Base-by-base conservation (phyloP, 2,797 vertebrate species). In the Denticeps clupeoides region DNA sequence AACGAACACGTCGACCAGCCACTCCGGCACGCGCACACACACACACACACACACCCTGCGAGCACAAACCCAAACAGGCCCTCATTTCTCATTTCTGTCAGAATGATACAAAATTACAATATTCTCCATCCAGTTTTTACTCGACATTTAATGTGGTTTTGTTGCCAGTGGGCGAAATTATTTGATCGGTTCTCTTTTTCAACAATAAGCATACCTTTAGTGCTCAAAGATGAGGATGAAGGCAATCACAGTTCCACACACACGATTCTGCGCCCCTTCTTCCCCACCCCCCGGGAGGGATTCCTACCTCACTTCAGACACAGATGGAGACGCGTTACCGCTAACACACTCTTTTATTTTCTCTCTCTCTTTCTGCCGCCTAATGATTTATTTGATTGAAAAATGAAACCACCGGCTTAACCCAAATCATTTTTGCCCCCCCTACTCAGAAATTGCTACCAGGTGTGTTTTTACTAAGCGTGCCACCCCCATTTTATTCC, bases 341-440 rank as follows among this genome's bases (percentile, higher is more conserved):
- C 18, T 18, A 11, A 18, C 24, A 35, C 32, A 40, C 35, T 7
- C 28, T 31, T 44, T 49, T 44, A 24, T 11, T 8, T 21, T 24
- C 22, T 3, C 32, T 12, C 1, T 3, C 11, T 27, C 49, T 58
- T 48, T 58, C 51, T 52, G 47, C 22, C 35, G 47, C 59, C 58
- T 48, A 47, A 59, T 65, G 63, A 56, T 65, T 58, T 65, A 62
- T 58, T 58, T 60, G 46, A 59, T 45, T 65, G 45, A 56, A 52
- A 58, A 58, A 61, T 49, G 21, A 65, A 56, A 58, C 54, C 24
- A 41, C 55, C 42, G 57, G 49, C 48, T 41, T 52, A 47, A 35
- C 29, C 25, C 21, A 16, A 28, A 35, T 35, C 37, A 27, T 50
- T 43, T 59, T 56, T 55, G 45, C 41, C 49, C 33, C 12, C 22